A percentile compares a stretch with the other conserved stretches of the same genome.
Conservation (phyloP, 2,113 vertebrate genomes). For the Centropristis striata region DNA sequence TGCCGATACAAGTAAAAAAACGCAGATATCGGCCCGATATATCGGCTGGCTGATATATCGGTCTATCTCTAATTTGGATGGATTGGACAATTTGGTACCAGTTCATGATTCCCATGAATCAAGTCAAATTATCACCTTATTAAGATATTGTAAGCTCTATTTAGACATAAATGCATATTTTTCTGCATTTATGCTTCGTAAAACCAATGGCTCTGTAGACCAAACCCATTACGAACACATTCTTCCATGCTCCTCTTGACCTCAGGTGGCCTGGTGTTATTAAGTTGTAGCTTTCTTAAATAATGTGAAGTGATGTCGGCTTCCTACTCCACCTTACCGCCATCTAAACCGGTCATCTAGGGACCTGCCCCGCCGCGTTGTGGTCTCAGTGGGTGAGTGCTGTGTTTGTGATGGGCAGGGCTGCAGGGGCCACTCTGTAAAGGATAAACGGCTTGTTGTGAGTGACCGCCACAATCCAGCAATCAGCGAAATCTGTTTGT, state of each 20-base stretch:
- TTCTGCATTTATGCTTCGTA: neutral
- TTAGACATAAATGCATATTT: neutral
- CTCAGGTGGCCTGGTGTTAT: slow-evolving; percentile 11
- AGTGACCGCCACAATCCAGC: slow-evolving; percentile 42
- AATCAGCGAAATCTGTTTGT: slow-evolving; percentile 67
- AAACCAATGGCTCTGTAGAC: slow-evolving; percentile 27
- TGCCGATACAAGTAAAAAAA: too few species aligned
- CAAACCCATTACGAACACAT: slow-evolving; percentile 4
- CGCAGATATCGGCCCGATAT: too few species aligned
- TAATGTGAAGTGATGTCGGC: slow-evolving; percentile 13
- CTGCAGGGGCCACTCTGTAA: neutral
- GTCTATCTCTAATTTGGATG: too few species aligned
- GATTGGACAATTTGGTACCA: too few species aligned
- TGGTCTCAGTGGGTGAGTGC: slow-evolving; percentile 7
- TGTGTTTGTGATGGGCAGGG: slow-evolving; percentile 29
- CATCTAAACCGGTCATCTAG: slow-evolving; percentile 30
- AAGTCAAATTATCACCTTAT: neutral
- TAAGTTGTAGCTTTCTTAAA: slow-evolving; percentile 1
- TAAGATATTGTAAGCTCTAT: neutral
- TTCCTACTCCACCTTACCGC: neutral
- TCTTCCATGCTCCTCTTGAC: slow-evolving; percentile 1
- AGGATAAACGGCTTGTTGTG: slow-evolving; percentile 56
- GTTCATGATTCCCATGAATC: too few species aligned
- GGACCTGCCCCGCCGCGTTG: neutral
- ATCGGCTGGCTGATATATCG: too few species aligned